Evolutionary conservation across 2,797 vertebrate species (phyloP), one percentile per base, ranked within the genome.

Genomic region (Echeneis naucrates): DNA sequence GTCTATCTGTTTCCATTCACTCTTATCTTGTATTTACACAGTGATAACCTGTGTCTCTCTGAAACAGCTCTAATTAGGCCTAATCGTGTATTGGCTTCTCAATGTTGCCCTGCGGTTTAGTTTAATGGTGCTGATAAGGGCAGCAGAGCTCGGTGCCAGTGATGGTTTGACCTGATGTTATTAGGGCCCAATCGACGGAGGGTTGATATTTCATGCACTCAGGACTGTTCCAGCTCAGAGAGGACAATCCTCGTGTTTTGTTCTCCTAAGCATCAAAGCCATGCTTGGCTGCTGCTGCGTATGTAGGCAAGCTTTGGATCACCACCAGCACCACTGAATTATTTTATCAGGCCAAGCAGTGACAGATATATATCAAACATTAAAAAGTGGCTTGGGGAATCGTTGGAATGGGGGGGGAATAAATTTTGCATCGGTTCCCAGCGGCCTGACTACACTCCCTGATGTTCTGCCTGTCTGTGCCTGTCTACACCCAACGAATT

Each of bases 181-280:
- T 71, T 55, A 48, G 19, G 30, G 32, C 8, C 42, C 52, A 17
- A 57, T 71, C 69, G 32, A 32, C 45, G 47, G 30, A 16, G 67
- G 24, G 53, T 74, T 58, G 73, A 63, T 72, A 42, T 27, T 24
- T 51, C 40, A 42, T 26, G 30, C 57, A 59, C 51, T 40, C 71
- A 47, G 72, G 57, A 54, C 65, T 75, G 63, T 2, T 27, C 23
- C 47, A 40, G 74, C 77, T 80, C 77, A 55, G 52, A 55, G 54
- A 51, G 63, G 62, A 71, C 77, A 73, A 67, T 77, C 73, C 71
- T 50, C 7, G 0, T 79, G 82, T 88, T 88, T 82, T 83, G 85
- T 84, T 79, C 62, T 51, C 38, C 83, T 83, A 75, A 87, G 78
- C 85, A 73, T 68, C 77, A 77, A 90, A 89, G 79, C 89, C 74